Conservation (phyloP, 1,140 invertebrate genomes). For the Panagrolaimus sp. region DNA sequence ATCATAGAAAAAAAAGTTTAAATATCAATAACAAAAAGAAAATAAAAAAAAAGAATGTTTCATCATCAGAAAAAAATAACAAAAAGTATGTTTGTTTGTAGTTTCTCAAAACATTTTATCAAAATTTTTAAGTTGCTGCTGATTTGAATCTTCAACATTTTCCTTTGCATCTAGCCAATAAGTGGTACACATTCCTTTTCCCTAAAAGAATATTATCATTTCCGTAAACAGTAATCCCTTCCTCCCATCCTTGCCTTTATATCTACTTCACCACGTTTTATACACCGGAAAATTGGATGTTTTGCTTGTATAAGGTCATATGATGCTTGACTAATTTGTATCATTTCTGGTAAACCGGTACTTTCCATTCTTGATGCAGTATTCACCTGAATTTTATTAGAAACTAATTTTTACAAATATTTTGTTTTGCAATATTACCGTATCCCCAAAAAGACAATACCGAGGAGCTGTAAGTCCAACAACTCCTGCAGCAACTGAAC, state of each 20-base stretch:
- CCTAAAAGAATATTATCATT: constrained; percentile 24
- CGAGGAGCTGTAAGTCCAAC: constrained; percentile 60
- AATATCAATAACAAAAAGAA: too few species aligned
- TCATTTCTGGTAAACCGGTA: constrained; percentile 53
- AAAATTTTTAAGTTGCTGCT: too few species aligned
- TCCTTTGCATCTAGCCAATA: constrained; percentile 38
- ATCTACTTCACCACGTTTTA: constrained; percentile 47
- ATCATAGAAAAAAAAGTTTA: too few species aligned
- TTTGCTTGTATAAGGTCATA: constrained; percentile 30
- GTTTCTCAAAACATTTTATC: too few species aligned
- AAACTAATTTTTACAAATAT: not conserved
- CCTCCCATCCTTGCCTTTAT: constrained; percentile 42
- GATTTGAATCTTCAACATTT: too few species aligned
- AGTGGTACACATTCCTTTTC: constrained; percentile 40
- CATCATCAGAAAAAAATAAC: too few species aligned
- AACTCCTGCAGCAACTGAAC: constrained; percentile 55
- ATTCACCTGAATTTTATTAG: constrained; percentile 62
- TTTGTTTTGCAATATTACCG: constrained; percentile 63
- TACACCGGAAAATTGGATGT: constrained; percentile 41
- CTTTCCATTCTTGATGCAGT: constrained; percentile 82
- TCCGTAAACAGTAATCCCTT: constrained; percentile 17
- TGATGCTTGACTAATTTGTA: constrained; percentile 49
- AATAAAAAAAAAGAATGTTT: too few species aligned
- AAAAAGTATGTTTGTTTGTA: too few species aligned
- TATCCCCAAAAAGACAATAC: constrained; percentile 75